Evolutionary conservation across 2,888 invertebrate genomes (phyloP), one percentile per base, ranked within the genome.

Genomic region (Sminthurides aquaticus): DNA sequence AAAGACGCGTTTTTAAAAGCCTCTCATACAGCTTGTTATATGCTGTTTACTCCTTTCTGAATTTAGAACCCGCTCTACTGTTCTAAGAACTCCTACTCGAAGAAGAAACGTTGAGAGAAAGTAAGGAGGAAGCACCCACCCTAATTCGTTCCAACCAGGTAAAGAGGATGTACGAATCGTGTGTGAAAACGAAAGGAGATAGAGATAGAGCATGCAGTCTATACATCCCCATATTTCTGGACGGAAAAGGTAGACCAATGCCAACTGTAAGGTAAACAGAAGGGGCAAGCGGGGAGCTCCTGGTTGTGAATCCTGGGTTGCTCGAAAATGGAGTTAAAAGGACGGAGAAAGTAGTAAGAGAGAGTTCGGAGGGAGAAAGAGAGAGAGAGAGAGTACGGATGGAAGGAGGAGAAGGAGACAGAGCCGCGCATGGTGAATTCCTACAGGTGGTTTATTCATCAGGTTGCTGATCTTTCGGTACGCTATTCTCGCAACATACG

Each of bases 391-490:
- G 49, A 49, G 57, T 15, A 27, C 43, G n/a, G 28, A 15, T 8
- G n/a, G 62, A 48, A 18, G 24, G 43, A 34, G 34, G 58, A 58
- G 5, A 43, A 24, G 34, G 43, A 43, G 43, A n/a, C 43, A 22
- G 49, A 64, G 56, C 58, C 64, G 58, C 64, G 58, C 64, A 58
- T 64, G 64, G 57, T 57, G 62, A 62, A 57, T 59, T 71, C 71
- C 69, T 69, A 71, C 71, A 71, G 71, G 71, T 71, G 71, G 71
- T 71, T 68, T 66, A 63, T 67, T 68, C 70, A 70, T 70, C 68
- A 70, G 70, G 70, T 70, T 67, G 70, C 62, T 68, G 55, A 34
- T 34, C 49, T 60, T 27, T n/a, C 22, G 15, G n/a, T 34, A 20
- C 58, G 22, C 48, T 49, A 28, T 48, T 25, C 48, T 60, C 48